Evolutionary conservation across 2,113 vertebrate genomes (phyloP).

Genomic region (Puntigrus tetrazona): DNA sequence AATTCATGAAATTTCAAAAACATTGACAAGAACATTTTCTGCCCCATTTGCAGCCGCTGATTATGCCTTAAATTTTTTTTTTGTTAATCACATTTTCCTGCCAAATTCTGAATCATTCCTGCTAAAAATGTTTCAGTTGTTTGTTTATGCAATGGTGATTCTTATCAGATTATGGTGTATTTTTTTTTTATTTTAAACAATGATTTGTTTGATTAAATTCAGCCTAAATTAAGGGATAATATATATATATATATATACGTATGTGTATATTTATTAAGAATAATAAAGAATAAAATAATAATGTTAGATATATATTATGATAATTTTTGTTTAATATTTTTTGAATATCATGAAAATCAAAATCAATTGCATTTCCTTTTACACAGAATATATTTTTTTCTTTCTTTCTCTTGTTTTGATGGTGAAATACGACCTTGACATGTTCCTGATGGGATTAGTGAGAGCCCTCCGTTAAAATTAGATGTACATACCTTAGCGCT

Average conservation of each 20-base stretch:
- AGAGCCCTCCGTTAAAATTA: slow-evolving; percentile 14
- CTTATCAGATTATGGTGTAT: background rate
- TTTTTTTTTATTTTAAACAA: background rate
- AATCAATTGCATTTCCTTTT: background rate
- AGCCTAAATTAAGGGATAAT: background rate
- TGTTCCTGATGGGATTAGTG: slow-evolving; percentile 17
- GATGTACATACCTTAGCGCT: slow-evolving; percentile 49
- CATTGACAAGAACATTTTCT: background rate
- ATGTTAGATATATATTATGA: background rate
- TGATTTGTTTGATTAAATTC: background rate
- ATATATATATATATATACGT: background rate
- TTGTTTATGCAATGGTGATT: background rate
- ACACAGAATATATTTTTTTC: background rate
- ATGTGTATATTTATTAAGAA: too few species aligned
- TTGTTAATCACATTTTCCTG: background rate
- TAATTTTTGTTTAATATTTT: background rate
- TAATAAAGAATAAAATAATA: too few species aligned
- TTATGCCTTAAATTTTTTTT: background rate
- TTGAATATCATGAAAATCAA: too few species aligned
- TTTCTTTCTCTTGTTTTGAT: background rate
- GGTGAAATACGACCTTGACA: background rate
- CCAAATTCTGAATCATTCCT: background rate
- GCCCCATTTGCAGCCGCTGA: background rate
- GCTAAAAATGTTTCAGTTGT: background rate
- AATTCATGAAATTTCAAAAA: too few species aligned